A percentile compares a stretch with the other conserved stretches of the same genome.
Conservation (phyloP, 2,888 invertebrate species). For the Boloria euphrosyne region DNA sequence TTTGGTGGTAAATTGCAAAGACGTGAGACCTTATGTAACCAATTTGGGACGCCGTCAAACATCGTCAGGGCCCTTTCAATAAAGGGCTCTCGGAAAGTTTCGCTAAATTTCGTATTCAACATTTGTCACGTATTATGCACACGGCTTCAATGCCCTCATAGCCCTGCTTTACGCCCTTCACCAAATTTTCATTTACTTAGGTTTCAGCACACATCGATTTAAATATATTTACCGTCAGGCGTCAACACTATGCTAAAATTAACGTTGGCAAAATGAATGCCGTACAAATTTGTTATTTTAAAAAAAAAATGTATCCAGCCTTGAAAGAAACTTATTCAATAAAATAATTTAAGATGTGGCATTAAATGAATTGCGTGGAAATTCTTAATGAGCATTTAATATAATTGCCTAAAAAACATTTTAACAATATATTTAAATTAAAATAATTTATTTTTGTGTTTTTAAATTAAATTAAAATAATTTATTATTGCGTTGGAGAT, state of each 20-base stretch:
- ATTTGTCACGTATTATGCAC: slow-evolving; percentile 47
- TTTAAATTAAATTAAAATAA: too few species aligned
- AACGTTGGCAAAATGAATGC: slow-evolving; percentile 42
- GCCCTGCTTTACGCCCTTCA: slow-evolving; percentile 46
- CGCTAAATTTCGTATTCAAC: slow-evolving; percentile 51
- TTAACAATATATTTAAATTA: too few species aligned
- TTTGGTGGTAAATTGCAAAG: slow-evolving; percentile 44
- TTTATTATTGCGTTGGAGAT: too few species aligned
- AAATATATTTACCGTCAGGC: slow-evolving; percentile 62
- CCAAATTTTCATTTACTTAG: slow-evolving; percentile 62
- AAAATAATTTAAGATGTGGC: too few species aligned
- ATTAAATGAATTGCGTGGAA: too few species aligned
- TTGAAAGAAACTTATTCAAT: too few species aligned
- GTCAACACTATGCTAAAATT: slow-evolving; percentile 48
- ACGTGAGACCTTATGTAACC: slow-evolving; percentile 46
- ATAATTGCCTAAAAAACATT: too few species aligned
- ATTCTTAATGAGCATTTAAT: too few species aligned
- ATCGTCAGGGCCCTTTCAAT: slow-evolving; percentile 47
- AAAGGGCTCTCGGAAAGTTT: slow-evolving; percentile 47
- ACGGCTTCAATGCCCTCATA: slow-evolving; percentile 41
- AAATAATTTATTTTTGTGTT: too few species aligned
- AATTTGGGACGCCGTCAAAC: slow-evolving; percentile 47
- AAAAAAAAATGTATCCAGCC: background rate
- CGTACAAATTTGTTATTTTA: background rate
- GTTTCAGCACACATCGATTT: slow-evolving; percentile 58